phyloP scores from a whole-genome alignment of 2,113 vertebrate species.

The Chloroceryle aenea region DNA sequence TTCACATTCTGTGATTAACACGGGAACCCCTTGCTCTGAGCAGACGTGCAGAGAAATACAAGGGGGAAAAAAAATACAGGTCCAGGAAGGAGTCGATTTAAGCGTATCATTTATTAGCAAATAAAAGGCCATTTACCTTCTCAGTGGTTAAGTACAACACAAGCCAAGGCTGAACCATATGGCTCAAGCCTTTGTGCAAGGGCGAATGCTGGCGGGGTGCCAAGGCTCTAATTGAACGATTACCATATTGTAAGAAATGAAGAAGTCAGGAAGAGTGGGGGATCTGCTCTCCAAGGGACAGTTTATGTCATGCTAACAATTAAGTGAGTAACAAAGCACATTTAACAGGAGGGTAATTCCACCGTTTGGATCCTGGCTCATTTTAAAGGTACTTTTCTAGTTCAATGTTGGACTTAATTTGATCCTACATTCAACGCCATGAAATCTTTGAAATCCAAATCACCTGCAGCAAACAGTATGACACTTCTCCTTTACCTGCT shows the following conservation, averaged over 20 bases:
- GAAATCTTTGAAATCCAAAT: neutral
- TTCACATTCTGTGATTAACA: fast-evolving
- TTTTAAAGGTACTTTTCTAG: neutral
- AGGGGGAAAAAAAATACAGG: fast-evolving
- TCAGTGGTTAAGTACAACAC: neutral
- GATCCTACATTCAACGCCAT: neutral
- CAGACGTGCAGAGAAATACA: neutral
- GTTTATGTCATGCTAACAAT: neutral
- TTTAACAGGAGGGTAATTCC: neutral
- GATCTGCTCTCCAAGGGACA: conserved; percentile 5
- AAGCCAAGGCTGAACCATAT: neutral
- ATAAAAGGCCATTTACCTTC: neutral
- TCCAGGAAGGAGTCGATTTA: neutral
- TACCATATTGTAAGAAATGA: neutral
- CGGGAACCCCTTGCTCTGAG: neutral
- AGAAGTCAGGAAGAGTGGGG: neutral
- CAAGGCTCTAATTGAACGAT: neutral
- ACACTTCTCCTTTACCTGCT: fast-evolving
- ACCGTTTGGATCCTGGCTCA: neutral
- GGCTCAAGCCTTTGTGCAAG: neutral
- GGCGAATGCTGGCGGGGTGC: neutral
- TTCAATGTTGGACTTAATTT: neutral
- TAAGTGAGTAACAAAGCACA: neutral
- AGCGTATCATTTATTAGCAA: neutral
- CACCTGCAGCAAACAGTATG: neutral